A percentile compares a stretch with the other conserved stretches of the same genome.
Evolutionary conservation across 2,113 vertebrate species (phyloP).

Genomic region (Naja naja): DNA sequence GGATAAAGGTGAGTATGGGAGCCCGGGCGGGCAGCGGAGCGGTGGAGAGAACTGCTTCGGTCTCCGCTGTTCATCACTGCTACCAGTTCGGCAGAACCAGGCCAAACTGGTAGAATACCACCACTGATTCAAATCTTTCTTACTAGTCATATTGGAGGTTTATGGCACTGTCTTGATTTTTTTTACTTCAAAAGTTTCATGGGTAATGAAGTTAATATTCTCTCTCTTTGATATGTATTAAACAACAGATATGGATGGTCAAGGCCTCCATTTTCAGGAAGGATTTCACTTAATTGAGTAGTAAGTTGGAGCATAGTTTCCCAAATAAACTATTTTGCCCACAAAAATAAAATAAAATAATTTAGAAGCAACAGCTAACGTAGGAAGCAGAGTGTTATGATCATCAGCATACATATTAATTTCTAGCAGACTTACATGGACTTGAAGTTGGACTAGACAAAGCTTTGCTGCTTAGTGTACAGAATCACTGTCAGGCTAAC

Average conservation of each 20-base stretch:
- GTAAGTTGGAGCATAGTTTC: neutral
- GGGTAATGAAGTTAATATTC: neutral
- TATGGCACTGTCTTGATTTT: neutral
- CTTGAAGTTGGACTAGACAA: neutral
- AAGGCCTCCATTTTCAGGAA: neutral
- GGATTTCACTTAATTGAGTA: neutral
- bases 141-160: neutral
- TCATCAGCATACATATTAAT: neutral
- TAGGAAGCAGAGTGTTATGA: neutral
- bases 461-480: neutral
- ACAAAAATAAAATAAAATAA: neutral
- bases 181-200: neutral
- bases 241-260: neutral
- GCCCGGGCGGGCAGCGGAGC: too few species aligned
- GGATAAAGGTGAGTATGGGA: too few species aligned
- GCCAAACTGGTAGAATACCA: too few species aligned
- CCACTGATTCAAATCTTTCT: neutral
- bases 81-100: too few species aligned
- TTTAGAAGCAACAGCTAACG: neutral
- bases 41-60: too few species aligned
- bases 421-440: neutral
- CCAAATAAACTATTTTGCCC: neutral
- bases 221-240: neutral
- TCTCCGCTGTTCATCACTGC: too few species aligned
- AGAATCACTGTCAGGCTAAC: neutral